Conservation (phyloP, 37 sponge, comb jelly and placozoan species). For the Diacarnus erythraeanus region DNA sequence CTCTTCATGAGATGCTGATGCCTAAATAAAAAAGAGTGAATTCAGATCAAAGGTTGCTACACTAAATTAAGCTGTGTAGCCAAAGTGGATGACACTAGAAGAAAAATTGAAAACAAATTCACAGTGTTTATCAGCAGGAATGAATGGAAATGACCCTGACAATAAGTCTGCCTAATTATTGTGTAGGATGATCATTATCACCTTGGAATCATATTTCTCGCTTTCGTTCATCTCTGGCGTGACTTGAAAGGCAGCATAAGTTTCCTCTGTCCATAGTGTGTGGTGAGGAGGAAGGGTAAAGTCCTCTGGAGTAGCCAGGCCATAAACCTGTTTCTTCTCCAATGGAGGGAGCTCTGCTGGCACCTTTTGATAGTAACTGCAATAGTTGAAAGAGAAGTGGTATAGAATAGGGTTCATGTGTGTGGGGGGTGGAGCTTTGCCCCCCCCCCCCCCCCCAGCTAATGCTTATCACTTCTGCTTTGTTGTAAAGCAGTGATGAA, state of each 20-base stretch:
- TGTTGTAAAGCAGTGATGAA: no score
- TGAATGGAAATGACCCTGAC: background rate
- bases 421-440: no score
- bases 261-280: slow-evolving; percentile 92
- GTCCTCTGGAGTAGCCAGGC: slow-evolving; percentile 91
- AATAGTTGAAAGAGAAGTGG: no score
- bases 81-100: no score
- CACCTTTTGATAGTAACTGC: slow-evolving; percentile 93
- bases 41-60: no score
- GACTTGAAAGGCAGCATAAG: slow-evolving; percentile 75
- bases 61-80: no score
- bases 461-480: no score
- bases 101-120: no score
- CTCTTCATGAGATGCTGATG: slow-evolving; percentile 73
- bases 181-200: background rate
- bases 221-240: slow-evolving; percentile 33
- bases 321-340: slow-evolving; percentile 87
- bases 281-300: slow-evolving; percentile 88
- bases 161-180: background rate
- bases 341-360: slow-evolving; percentile 87
- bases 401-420: no score
- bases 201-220: slow-evolving; percentile 62
- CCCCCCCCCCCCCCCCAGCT: no score
- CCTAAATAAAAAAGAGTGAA: no score
- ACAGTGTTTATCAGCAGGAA: background rate